phyloP scores from a whole-genome alignment of 2,888 invertebrate genomes.

The Cenopis cana region DNA sequence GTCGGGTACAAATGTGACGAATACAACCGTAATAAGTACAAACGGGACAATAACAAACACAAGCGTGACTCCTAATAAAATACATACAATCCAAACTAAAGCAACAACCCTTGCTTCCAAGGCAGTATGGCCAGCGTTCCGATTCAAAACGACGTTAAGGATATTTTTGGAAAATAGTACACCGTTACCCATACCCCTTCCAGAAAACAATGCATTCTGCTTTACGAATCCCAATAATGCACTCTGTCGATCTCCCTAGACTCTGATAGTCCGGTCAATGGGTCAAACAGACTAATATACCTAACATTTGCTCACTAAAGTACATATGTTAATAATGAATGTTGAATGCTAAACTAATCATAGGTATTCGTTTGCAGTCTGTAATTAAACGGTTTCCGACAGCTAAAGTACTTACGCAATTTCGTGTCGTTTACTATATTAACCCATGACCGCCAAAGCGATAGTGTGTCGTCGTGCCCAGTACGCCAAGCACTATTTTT shows the following conservation, averaged over 20 bases:
- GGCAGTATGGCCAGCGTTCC: conserved; percentile 22
- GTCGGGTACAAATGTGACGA: background rate
- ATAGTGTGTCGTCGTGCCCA: no score
- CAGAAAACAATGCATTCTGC: conserved; percentile 68
- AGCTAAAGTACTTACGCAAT: no score
- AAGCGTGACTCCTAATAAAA: background rate
- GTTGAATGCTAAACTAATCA: no score
- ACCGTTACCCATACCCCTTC: conserved; percentile 59
- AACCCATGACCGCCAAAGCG: no score
- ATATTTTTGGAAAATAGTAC: conserved; percentile 61
- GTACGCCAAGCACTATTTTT: no score
- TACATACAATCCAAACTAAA: background rate
- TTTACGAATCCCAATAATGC: conserved; percentile 60
- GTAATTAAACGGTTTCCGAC: no score
- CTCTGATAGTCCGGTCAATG: conserved; percentile 22
- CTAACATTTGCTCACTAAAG: no score
- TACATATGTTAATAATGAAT: no score
- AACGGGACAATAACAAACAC: background rate
- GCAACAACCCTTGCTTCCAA: background rate
- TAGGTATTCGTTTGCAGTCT: no score
- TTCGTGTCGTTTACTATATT: no score
- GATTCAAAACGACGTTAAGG: conserved; percentile 51
- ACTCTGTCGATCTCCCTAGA: conserved; percentile 58
- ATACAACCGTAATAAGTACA: background rate
- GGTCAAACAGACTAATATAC: no score